Evolutionary conservation across 2,888 invertebrate genomes (phyloP).

Genomic region (Tachystola acroxantha): DNA sequence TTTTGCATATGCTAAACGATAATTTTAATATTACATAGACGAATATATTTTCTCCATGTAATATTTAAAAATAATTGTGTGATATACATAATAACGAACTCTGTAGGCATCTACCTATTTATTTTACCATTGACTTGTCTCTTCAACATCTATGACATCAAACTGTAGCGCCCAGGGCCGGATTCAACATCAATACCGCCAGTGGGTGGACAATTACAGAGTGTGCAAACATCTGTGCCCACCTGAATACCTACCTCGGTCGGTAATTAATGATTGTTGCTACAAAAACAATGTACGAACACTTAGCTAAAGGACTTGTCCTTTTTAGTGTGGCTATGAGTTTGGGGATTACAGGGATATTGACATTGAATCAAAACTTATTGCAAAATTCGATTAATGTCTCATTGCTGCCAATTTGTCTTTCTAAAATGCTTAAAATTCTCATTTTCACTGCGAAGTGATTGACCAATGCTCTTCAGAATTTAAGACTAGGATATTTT

Average conservation of each 20-base stretch:
- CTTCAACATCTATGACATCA: constrained; percentile 7
- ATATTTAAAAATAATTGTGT: no score
- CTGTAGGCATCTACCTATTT: not conserved
- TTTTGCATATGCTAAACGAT: no score
- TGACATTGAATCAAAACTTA: constrained; percentile 2
- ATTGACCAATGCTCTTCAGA: no score
- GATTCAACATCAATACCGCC: constrained; percentile 34
- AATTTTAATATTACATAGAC: no score
- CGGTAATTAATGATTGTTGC: constrained; percentile 56
- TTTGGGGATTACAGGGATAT: constrained; percentile 2
- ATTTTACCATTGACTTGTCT: no score
- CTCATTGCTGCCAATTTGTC: no score
- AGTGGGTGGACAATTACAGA: constrained; percentile 68
- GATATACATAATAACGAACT: no score
- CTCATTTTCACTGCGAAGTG: no score
- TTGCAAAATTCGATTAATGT: no score
- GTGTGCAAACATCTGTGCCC: constrained; percentile 63
- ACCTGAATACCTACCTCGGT: constrained; percentile 46
- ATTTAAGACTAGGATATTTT: no score
- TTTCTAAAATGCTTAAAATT: no score
- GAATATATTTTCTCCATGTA: no score
- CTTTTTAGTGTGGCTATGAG: constrained; percentile 36
- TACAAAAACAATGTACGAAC: constrained; percentile 67
- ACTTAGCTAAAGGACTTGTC: constrained; percentile 48
- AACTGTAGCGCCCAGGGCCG: constrained; percentile 36